Base-by-base conservation (phyloP, 23 tunicate species). In the Styela clava region DNA sequence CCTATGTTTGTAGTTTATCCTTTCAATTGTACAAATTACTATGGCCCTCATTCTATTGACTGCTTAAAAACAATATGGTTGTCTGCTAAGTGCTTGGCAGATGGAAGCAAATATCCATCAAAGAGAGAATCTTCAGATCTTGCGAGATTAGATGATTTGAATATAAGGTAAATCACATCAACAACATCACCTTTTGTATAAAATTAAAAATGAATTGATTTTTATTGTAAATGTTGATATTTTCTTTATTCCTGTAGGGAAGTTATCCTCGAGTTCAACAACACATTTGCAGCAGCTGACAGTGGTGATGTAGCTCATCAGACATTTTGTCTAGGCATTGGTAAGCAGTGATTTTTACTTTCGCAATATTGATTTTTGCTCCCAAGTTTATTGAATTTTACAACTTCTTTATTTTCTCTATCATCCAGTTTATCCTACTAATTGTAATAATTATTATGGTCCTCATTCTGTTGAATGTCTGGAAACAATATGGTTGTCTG, bases 51-150 rank as follows among this genome's bases (percentile, higher is more conserved):
- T n/a, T n/a, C n/a, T n/a, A n/a, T n/a, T n/a, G n/a, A 78, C 28
- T 78, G 82, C 61, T 34, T 78, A 23, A 56, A 35, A 52, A 78
- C 82, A 2, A 62, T 78, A 2, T 78, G 82, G 82, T 7, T 12
- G 12, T 24, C 27, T 29, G 73, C 28, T 29, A 68, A 24, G n/a
- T 78, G 82, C 16, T 61, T 78, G 33, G 5, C 3, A 30, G 74
- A 52, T 3, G 82, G 82, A 52, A 29, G 7, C 2, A 23, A 78
- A 62, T 78, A 37, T 78, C 82, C 82, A 35, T 21, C 63, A 20
- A 78, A 78, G 9, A 12, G 24, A 21, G 16, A 16, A 16, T 12
- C 20, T 68, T 16, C 27, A 18, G 73, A 68, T 68, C n/a, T n/a
- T n/a, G n/a, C n/a, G n/a, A n/a, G n/a, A n/a, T n/a, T n/a, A n/a